Evolutionary conservation across 2,888 invertebrate species (phyloP).

Genomic region (Escarpia spicata): DNA sequence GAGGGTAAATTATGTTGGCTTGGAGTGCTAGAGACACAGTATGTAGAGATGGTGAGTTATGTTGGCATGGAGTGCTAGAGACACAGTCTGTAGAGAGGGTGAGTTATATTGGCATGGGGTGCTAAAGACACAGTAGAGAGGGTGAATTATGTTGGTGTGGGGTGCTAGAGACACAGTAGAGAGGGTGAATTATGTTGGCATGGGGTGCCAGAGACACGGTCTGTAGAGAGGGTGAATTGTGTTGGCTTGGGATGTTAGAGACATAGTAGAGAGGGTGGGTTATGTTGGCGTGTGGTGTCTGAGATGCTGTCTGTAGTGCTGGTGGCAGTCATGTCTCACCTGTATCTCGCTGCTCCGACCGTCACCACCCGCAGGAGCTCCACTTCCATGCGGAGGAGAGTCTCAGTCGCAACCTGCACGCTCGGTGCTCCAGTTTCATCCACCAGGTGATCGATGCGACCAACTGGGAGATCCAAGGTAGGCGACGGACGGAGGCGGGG

Average conservation of each 20-base stretch:
- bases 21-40: background rate
- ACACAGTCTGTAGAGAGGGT: background rate
- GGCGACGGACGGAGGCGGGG: conserved; percentile 23
- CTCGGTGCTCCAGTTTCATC: conserved; percentile 69
- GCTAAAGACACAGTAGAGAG: background rate
- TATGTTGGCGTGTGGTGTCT: background rate
- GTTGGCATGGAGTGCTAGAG: background rate
- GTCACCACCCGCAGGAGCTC: conserved; percentile 70
- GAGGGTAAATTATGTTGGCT: no score
- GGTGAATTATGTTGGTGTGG: background rate
- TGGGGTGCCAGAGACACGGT: background rate
- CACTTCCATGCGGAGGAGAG: conserved; percentile 90
- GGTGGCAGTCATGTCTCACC: background rate
- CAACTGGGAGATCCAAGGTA: conserved; percentile 56
- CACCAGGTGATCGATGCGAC: conserved; percentile 49
- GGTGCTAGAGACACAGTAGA: background rate
- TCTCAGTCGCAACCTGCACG: conserved; percentile 84
- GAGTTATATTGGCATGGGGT: background rate
- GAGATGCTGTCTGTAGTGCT: background rate
- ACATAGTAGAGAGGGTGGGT: background rate
- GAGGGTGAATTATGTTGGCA: background rate
- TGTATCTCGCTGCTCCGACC: background rate
- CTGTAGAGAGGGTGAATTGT: background rate
- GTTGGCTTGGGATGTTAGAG: background rate
- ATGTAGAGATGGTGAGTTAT: background rate